Percentiles rank a stretch among this genome's conserved stretches.
Conservation (phyloP, 30 jellyfish, hydroid and myxozoan species). For the Chironex yamaguchii region DNA sequence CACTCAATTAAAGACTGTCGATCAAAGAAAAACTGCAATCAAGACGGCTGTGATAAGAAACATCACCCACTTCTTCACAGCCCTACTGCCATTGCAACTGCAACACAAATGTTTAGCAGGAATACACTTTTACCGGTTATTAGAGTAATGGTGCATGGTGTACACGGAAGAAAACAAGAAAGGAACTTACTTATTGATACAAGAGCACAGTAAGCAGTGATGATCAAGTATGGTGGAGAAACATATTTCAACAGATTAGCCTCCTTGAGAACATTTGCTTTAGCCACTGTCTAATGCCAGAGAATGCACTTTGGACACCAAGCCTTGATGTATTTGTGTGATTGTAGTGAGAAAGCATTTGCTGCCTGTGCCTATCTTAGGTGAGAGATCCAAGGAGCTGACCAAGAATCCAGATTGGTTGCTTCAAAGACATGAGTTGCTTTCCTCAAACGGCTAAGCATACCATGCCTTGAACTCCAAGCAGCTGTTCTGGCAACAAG, state of each 20-base stretch:
- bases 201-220: not conserved
- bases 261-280: not conserved
- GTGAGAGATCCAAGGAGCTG: not conserved
- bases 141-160: not conserved
- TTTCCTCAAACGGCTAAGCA: conserved; percentile 1
- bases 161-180: not conserved
- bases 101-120: not conserved
- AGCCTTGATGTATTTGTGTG: conserved; percentile 12
- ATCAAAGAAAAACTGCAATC: not conserved
- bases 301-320: conserved; percentile 36
- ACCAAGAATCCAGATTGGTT: not conserved
- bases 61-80: not conserved
- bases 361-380: not conserved
- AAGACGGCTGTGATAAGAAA: not conserved
- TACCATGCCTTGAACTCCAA: conserved; percentile 24
- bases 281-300: conserved; percentile 42
- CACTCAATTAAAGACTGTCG: not conserved
- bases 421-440: not conserved
- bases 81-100: not conserved
- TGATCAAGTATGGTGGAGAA: not conserved
- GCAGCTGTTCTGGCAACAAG: conserved; percentile 37
- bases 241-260: not conserved
- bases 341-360: not conserved
- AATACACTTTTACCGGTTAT: not conserved
- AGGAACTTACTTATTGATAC: not conserved